Conservation (phyloP, 2,797 vertebrate species). For the Danio jaintianensis region DNA sequence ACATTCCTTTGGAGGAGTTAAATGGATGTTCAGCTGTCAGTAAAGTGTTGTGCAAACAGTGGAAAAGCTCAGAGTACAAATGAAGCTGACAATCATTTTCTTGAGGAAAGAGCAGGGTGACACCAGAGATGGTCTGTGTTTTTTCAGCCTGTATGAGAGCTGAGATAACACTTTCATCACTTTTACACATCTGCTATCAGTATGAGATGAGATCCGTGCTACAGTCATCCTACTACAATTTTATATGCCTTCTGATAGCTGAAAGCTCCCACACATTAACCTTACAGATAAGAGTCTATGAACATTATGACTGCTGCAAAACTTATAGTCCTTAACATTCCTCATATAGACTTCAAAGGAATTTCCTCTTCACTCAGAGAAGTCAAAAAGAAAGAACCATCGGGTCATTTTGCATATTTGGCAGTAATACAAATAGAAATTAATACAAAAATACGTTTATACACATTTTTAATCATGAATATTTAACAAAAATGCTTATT, state of each 20-base stretch:
- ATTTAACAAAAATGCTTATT: background rate
- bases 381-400: too few species aligned
- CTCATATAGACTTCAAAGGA: background rate
- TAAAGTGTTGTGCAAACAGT: background rate
- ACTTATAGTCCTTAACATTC: slow-evolving; percentile 2
- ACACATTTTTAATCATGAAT: background rate
- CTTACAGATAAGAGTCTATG: background rate
- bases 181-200: slow-evolving; percentile 12
- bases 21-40: background rate
- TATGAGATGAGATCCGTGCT: background rate
- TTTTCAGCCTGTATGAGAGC: slow-evolving; percentile 40
- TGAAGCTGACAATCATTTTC: background rate
- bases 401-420: background rate
- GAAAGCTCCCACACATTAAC: background rate
- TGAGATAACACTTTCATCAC: slow-evolving; percentile 16
- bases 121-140: slow-evolving; percentile 35
- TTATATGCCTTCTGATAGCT: background rate
- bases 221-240: background rate
- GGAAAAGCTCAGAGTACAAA: slow-evolving; percentile 17
- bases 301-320: background rate
- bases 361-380: background rate
- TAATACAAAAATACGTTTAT: too few species aligned
- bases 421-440: background rate
- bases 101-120: slow-evolving; percentile 7
- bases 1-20: background rate